Percentiles rank a stretch among this genome's conserved stretches.
These are phyloP conservation scores for Pristionchus maxplancki DNA, from an alignment of 2,888 invertebrate genomes.

Conservation along the genomic window DNA sequence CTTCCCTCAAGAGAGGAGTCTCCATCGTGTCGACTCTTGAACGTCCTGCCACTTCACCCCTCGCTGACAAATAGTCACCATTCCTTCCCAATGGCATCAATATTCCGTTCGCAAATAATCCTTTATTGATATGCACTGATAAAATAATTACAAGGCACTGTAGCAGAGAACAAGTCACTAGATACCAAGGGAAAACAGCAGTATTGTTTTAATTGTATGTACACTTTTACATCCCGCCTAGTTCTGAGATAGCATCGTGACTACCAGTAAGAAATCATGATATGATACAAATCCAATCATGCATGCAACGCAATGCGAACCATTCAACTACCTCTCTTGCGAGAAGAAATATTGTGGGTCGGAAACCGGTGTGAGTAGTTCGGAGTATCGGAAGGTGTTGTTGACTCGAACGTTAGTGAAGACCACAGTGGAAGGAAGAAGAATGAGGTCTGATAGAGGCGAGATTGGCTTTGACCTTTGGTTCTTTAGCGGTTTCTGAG, in stretches of 20 bases:
- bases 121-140: conserved; percentile 28
- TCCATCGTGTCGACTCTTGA: conserved; percentile 7
- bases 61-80: background rate
- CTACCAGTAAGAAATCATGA: background rate
- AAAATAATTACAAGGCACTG: background rate
- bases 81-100: background rate
- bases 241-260: background rate
- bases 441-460: background rate
- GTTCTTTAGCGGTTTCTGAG: background rate
- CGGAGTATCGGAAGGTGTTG: background rate
- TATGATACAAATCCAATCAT: background rate
- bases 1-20: conserved; percentile 46
- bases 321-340: background rate
- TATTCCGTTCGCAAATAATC: background rate
- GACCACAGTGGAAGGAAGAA: background rate
- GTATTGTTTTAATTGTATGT: background rate
- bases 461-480: background rate
- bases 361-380: background rate
- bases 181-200: background rate
- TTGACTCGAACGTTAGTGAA: conserved; percentile 35
- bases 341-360: conserved; percentile 38
- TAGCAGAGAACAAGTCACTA: background rate
- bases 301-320: background rate
- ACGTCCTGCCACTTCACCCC: background rate
- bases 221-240: conserved; percentile 5